Evolutionary conservation across 2,888 invertebrate genomes (phyloP), one percentile per base, ranked within the genome.

Genomic region (Drosophila affinis): DNA sequence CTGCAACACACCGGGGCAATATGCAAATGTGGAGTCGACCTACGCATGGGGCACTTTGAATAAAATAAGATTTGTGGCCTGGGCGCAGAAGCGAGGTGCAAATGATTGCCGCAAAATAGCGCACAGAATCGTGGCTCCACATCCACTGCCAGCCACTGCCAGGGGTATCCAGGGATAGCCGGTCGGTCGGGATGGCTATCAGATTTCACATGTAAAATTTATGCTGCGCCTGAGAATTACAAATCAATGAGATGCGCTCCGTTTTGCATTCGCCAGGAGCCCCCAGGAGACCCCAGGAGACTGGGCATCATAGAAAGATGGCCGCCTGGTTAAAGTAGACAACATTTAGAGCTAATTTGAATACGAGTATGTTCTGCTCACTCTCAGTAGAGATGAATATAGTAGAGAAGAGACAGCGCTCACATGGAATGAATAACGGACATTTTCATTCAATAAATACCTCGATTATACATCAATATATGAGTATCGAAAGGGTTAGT

Each of bases 181-280:
- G 24, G 21, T 21, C 21, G 21, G 21, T 24, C 5, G 24, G 24
- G 24, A 24, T 4, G 62, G 67, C 77, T 77, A 77, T 86, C 85
- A 80, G 85, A 86, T 89, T 89, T 89, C 89, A 83, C 85, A 86
- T 89, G 89, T 76, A 79, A 76, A 86, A 89, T 89, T 86, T 89
- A 86, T 86, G 75, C 85, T 70, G 75, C 61, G 64, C 80, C 80
- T 76, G 76, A 60, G 89, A 89, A 89, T 89, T 88, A 89, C 89
- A 86, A 86, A 86, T 86, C 89, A 86, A 86, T 86, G 85, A 88
- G 81, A 83, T 83, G 89, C 87, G 72, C 65, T 45, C 47, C 6
- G 51, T 60, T 58, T 51, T 58, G 67, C 59, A 53, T 63, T 51
- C 46, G 34, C 58, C 59, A 32, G 49, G 47, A 59, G 48, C 51